Evolutionary conservation across 2,797 vertebrate species (phyloP), one percentile per base, ranked within the genome.

Genomic region (Crenichthys baileyi): DNA sequence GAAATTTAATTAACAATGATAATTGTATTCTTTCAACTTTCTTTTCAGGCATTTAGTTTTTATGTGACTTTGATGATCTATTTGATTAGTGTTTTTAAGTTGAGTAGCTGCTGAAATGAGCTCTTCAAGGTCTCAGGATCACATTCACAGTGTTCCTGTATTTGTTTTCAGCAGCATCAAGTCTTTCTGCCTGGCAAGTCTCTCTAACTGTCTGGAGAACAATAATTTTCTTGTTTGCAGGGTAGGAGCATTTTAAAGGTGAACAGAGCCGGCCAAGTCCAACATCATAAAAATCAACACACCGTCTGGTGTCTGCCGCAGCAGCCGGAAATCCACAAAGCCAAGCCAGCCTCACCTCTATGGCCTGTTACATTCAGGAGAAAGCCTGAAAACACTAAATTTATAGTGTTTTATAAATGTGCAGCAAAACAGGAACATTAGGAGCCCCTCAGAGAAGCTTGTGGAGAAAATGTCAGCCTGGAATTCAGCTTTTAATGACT

Each of bases 321-420:
- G 83, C 36, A 24, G 71, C 56, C 77, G 61, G 87, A 91, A 91
- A 85, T 68, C 82, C 84, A 87, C 86, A 91, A 88, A 94, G 93
- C 92, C 92, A 87, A 29, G 76, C 73, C 63, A 58, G 36, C 56
- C 26, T 84, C 56, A 56, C 78, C 73, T 76, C 24, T 53, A 31
- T 11, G 78, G 67, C 73, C 83, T 20, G 76, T 75, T 56, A 73
- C 26, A 26, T 72, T 7, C 56, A 53, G 70, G 53, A 12, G 76
- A 73, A 56, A 2, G 60, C 56, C 65, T 63, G 44, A 71, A 77
- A 72, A 70, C 80, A 80, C 61, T 36, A 48, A 83, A 86, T 78
- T 20, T 81, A 79, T 79, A 11, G n/a, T 53, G 44, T 46, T 75
- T 74, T 65, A 84, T 81, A 80, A 89, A 91, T 26, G 72, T 53